Evolutionary conservation across 1,140 invertebrate genomes (phyloP).

Genomic region (Brachionus rubens): DNA sequence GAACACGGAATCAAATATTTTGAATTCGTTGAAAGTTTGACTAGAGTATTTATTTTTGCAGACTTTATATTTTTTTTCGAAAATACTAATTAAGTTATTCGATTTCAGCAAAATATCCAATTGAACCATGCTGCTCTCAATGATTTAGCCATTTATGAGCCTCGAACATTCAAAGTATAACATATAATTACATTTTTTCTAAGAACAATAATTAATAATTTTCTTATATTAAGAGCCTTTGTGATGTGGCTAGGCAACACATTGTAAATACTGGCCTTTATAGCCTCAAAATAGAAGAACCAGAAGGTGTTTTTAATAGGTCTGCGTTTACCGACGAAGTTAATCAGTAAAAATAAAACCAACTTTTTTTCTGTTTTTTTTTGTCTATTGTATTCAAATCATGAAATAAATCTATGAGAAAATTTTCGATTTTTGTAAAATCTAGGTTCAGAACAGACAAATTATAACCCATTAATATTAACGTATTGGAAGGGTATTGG

Average conservation of each 20-base stretch:
- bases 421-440: no score
- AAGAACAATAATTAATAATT: not conserved
- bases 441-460: no score
- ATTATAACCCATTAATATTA: no score
- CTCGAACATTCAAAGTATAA: constrained; percentile 35
- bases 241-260: constrained; percentile 35
- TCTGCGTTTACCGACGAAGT: constrained; percentile 34
- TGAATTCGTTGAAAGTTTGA: constrained; percentile 26
- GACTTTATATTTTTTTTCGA: not conserved
- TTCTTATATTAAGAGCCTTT: constrained; percentile 14
- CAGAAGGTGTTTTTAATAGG: constrained; percentile 43
- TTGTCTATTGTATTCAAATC: no score
- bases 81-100: not conserved
- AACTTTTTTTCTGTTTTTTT: no score
- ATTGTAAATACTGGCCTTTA: constrained; percentile 44
- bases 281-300: constrained; percentile 1
- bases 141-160: constrained; percentile 46
- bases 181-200: not conserved
- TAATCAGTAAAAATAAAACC: constrained; percentile 33
- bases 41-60: constrained; percentile 14
- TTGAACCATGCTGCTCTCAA: constrained; percentile 20
- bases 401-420: no score
- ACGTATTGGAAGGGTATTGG: no score
- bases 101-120: constrained; percentile 45
- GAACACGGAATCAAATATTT: constrained; percentile 40